Evolutionary conservation across 2,113 vertebrate genomes (phyloP).

Genomic region (Eudyptes chrysolophus): DNA sequence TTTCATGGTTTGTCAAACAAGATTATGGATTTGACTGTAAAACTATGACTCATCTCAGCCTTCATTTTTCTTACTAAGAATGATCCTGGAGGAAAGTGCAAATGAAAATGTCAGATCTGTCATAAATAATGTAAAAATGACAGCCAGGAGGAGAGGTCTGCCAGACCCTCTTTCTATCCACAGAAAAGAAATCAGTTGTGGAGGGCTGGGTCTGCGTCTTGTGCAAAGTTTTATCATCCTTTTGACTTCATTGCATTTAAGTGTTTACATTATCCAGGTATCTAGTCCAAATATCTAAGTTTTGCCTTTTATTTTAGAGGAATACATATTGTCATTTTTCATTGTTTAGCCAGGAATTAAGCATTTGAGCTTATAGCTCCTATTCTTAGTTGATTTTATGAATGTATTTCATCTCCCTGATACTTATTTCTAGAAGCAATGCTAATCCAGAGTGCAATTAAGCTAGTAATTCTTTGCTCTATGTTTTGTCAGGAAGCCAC

Average conservation of each 20-base stretch:
- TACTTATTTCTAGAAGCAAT: not conserved
- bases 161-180: not conserved
- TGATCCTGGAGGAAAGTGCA: constrained; percentile 53
- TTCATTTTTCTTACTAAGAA: constrained; percentile 55
- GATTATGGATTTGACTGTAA: constrained; percentile 37
- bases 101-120: constrained; percentile 80
- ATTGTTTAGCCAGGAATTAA: not conserved
- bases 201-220: not conserved
- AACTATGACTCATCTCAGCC: constrained; percentile 41
- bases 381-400: not conserved
- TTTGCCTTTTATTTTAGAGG: not conserved
- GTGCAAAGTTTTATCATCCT: not conserved
- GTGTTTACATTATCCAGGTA: not conserved
- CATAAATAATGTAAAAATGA: constrained; percentile 82
- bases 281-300: not conserved
- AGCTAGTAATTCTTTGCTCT: not conserved
- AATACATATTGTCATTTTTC: not conserved
- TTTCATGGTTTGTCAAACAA: constrained; percentile 52
- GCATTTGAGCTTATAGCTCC: not conserved
- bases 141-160: not conserved
- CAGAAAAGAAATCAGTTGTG: not conserved
- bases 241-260: not conserved
- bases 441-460: not conserved
- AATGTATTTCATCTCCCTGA: not conserved
- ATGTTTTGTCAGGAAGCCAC: not conserved